Percentiles rank a stretch among this genome's conserved stretches.
phyloP scores from a whole-genome alignment of 2,113 vertebrate species.

The Noctilio leporinus region DNA sequence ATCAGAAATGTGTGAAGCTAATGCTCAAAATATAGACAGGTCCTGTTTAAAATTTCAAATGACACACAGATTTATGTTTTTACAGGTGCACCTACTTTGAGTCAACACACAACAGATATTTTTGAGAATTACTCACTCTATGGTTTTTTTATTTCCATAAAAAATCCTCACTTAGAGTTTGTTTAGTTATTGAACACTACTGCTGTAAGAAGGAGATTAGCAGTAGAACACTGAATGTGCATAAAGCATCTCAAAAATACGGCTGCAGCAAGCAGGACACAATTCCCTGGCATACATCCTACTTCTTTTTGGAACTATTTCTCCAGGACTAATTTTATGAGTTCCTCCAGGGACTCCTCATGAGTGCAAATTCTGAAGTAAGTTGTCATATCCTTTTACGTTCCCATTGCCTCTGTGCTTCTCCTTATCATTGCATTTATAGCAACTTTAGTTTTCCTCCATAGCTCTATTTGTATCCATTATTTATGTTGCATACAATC shows the following conservation, averaged over 20 bases:
- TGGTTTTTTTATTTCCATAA: background rate
- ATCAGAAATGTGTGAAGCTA: background rate
- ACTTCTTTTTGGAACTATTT: background rate
- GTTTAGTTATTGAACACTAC: background rate
- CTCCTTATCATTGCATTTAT: background rate
- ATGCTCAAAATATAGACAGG: background rate
- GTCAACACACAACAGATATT: background rate
- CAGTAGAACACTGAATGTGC: accelerated
- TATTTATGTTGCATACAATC: background rate
- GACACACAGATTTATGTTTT: background rate
- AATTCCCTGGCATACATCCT: background rate
- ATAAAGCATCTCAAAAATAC: background rate
- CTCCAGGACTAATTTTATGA: background rate
- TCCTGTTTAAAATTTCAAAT: background rate
- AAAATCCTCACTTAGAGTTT: background rate
- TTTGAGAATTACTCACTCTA: background rate
- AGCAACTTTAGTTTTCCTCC: background rate
- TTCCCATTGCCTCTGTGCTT: background rate
- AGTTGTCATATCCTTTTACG: background rate
- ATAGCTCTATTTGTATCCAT: background rate
- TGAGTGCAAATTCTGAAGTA: background rate
- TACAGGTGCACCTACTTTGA: background rate
- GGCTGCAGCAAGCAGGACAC: background rate
- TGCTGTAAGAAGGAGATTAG: background rate
- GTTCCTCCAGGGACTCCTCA: accelerated